Conservation (phyloP, 64 coral and sea anemone species). For the Anthopleura sola region DNA sequence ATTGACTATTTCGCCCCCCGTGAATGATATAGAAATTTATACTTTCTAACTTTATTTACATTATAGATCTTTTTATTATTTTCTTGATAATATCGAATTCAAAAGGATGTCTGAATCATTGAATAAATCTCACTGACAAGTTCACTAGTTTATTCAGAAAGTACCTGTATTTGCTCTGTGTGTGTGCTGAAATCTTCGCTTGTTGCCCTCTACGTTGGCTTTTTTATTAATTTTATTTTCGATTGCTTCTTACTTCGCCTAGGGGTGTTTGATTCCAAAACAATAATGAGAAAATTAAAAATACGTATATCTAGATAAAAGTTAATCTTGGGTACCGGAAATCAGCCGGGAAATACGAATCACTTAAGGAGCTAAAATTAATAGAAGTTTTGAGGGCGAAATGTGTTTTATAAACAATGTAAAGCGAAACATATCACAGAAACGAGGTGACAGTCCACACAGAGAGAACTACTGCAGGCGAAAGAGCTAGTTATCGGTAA, state of each 20-base stretch:
- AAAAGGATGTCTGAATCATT: background rate
- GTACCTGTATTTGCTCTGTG: too few relatives aligned
- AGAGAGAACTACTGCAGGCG: background rate
- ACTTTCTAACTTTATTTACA: too few relatives aligned
- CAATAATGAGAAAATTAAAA: background rate
- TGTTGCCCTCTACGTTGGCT: background rate
- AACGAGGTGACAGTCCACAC: background rate
- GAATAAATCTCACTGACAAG: background rate
- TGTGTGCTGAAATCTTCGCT: too few relatives aligned
- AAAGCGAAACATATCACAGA: background rate
- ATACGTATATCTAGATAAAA: background rate
- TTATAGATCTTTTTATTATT: too few relatives aligned
- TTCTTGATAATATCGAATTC: too few relatives aligned
- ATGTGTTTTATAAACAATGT: background rate
- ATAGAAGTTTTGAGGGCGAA: background rate
- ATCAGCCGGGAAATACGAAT: background rate
- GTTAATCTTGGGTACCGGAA: background rate
- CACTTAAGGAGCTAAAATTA: conserved; percentile 10
- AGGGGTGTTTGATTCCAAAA: background rate
- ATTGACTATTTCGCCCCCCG: too few relatives aligned
- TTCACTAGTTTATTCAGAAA: background rate
- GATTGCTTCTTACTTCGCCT: background rate
- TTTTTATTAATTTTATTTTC: conserved; percentile 14
- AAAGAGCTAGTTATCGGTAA: background rate
- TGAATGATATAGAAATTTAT: too few relatives aligned